Evolutionary conservation across 1,140 invertebrate species (phyloP).

Genomic region (Platorchestia sp.): DNA sequence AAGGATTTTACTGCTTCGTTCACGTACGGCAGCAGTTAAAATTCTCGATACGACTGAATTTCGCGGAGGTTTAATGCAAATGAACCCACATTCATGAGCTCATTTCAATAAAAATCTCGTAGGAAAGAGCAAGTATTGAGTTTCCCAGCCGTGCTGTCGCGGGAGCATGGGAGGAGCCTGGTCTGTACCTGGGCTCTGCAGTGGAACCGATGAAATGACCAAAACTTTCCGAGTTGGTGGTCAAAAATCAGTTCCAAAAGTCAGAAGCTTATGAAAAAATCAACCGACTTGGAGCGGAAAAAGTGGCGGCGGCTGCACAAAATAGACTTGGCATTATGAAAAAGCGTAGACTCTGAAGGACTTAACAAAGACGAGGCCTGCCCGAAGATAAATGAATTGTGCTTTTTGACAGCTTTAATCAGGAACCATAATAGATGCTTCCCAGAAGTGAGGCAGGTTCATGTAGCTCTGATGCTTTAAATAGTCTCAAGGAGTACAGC

Average conservation of each 20-base stretch:
- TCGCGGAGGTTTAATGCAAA: not conserved
- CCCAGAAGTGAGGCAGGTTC: not conserved
- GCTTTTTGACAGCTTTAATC: constrained; percentile 45
- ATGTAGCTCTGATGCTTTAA: not conserved
- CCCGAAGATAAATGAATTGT: constrained; percentile 43
- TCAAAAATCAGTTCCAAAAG: not conserved
- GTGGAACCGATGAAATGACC: not conserved
- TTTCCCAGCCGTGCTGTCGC: not conserved
- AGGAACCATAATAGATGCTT: constrained; percentile 24
- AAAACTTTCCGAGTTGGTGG: not conserved
- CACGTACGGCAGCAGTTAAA: not conserved
- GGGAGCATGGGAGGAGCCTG: not conserved
- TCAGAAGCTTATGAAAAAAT: constrained; percentile 7
- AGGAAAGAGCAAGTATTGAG: not conserved
- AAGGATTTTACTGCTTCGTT: not conserved
- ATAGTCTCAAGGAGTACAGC: not conserved
- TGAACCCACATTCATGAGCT: not conserved
- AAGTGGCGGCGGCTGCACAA: not conserved
- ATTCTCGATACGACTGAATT: not conserved
- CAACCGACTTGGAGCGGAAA: not conserved
- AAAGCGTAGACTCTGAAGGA: constrained; percentile 22
- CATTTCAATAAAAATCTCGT: not conserved
- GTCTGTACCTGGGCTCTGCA: not conserved
- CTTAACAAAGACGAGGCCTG: not conserved
- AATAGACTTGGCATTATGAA: constrained; percentile 4